Evolutionary conservation across 2,797 vertebrate species (phyloP), one percentile per base, ranked within the genome.

Genomic region (Bradypodion ventrale): DNA sequence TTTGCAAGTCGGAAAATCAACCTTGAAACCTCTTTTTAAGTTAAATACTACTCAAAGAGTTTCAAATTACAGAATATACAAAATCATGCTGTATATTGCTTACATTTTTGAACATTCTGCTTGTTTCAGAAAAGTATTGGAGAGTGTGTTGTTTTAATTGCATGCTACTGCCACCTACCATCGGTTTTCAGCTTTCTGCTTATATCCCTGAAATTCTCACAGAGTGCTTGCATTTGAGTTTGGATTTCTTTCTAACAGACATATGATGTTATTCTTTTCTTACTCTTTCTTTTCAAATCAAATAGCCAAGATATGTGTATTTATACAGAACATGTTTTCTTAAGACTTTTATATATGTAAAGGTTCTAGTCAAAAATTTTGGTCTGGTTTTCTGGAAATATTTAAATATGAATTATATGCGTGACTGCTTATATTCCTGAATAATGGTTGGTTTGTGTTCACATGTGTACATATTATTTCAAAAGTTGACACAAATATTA

Each of bases 161-260:
- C 91, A 87, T 93, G 90, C 94, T 92, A 95, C 87, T 95, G 96
- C 95, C 95, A 95, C 91, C 96, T 96, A 95, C 95, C 95, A 95
- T 91, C 93, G 77, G 68, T 86, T 91, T 81, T 0, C 63, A 80
- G 85, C 32, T 63, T 62, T 81, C 52, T 82, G 10, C 8, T 65
- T 56, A 15, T 83, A n/a, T 37, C 52, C 65, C 21, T 23, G 27
- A 42, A 59, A 73, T 62, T 68, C 32, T 49, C n/a, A 32, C n/a
- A 32, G 49, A 3, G 81, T 40, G 13, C 52, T 56, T 87, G 4
- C 0, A 78, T 42, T 83, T 88, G 32, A 85, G 77, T 79, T 87
- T 80, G 13, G 32, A 80, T 73, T 56, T 82, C 83, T 84, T 89
- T 85, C 59, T 32, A 25, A 59, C 76, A 40, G 46, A 13, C 5